Base-by-base conservation (phyloP, 2,113 vertebrate genomes). In the Caranx melampygus region DNA sequence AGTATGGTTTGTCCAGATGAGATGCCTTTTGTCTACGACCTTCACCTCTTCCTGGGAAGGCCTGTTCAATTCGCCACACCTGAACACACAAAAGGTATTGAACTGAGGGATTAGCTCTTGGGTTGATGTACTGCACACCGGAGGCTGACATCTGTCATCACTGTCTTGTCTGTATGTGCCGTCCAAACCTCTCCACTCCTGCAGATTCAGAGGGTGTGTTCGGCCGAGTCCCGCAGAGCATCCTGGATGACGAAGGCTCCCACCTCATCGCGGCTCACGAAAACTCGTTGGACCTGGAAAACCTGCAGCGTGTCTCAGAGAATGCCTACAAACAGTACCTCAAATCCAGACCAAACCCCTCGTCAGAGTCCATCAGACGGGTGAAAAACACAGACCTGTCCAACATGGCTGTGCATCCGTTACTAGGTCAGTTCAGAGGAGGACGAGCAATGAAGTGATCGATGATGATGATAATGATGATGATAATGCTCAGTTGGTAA, bases 251-350 rank as follows among this genome's bases (percentile, higher is more conserved):
- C 0, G 97, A 98, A 90, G 95, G 96, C 4, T 79, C 95, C 0
- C 89, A 96, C 79, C 93, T 99, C 63, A 88, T 94, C 65, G 91
- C 93, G 0, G 84, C 95, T 63, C 95, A 96, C 0, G 92, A 95
- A 58, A 92, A 92, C 9, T 97, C 95, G 0, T 87, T 95, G 84
- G 98, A 99, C 51, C 94, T 99, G 78, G 88, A 92, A 74, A 96
- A 94, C 87, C 90, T 98, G 54, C 93, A 88, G 2, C 95, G 85
- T 0, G 79, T 98, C 0, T 95, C 97, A 0, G 94, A 96, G 85
- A 99, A 99, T 0, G 97, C 97, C 8, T 97, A 97, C 79, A 97
- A 96, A 86, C 98, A 99, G 84, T 99, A 98, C 64, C 87, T 97
- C 72, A 97, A 96, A 64, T 99, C 97, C 0, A 94, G 98, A 37